These are phyloP conservation scores for Hyles lineata DNA, from an alignment of 2,888 invertebrate genomes.

Conservation along the genomic window DNA sequence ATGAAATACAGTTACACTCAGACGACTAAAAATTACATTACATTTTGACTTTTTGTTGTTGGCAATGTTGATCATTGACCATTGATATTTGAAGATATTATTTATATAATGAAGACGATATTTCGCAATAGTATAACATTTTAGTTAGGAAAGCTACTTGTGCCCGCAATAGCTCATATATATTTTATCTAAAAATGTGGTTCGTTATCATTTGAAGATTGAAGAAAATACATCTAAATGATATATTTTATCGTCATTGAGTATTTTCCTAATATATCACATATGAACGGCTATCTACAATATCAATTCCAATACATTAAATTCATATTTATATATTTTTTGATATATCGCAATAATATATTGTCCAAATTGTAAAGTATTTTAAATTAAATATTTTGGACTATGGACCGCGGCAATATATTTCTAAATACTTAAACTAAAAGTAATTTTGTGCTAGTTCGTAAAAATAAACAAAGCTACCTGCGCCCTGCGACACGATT, in stretches of 20 bases:
- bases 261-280: neutral
- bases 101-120: too few species aligned
- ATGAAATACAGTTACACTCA: too few species aligned
- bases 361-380: neutral
- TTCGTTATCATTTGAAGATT: neutral
- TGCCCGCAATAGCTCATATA: neutral
- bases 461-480: neutral
- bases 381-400: neutral
- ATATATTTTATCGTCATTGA: neutral
- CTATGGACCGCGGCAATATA: neutral
- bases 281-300: neutral
- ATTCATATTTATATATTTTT: neutral
- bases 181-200: neutral
- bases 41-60: neutral
- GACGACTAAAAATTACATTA: too few species aligned
- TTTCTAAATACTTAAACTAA: neutral
- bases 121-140: too few species aligned
- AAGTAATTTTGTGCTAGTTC: neutral
- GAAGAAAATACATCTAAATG: neutral
- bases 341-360: neutral
- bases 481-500: neutral
- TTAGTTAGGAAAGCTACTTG: constrained; percentile 7
- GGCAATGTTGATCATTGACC: too few species aligned
- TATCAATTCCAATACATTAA: constrained; percentile 3
- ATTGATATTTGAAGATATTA: too few species aligned